Base-by-base conservation (phyloP, 2,797 vertebrate genomes). In the Clarias pachynema region DNA sequence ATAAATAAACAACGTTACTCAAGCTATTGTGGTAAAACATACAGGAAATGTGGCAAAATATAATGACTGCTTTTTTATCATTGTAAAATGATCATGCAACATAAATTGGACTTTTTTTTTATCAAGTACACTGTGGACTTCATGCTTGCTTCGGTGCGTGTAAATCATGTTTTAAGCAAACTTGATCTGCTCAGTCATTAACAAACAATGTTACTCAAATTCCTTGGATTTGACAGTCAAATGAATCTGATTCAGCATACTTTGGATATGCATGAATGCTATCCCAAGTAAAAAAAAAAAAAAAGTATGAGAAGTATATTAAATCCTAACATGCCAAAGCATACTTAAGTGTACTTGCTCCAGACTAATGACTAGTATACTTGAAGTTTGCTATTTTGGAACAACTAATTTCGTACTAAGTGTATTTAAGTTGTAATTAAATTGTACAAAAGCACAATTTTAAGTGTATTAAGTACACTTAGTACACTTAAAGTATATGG, bases 21-120 rank as follows among this genome's bases (percentile, higher is more conserved):
- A 44, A 72, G 22, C 15, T 3, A 8, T 74, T 74, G n/a, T 56
- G n/a, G n/a, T 56, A 29, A 74, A 29, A 29, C 15, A 2, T 9
- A 74, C 7, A 2, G n/a, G 53, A 74, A 56, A 74, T 56, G 72
- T 74, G 49, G 53, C 26, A 29, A n/a, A 24, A 26, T n/a, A 49
- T n/a, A 26, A 40, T 24, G 24, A 44, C 37, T 44, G 22, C n/a
- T 12, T 34, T 72, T 72, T 44, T 10, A 40, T 9, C 66, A 37
- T 34, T 7, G 31, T 72, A n/a, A 44, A 24, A 44, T 44, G 44
- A 16, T 84, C 74, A 79, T 75, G 74, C 29, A 22, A 14, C 72
- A 57, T 31, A 69, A 24, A 44, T 69, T 56, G 81, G 22, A 66
- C 70, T 82, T 57, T 20, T 81, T 81, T 37, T 40, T 22, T 34